phyloP scores from a whole-genome alignment of 2,797 vertebrate genomes.

The Danio choprae region DNA sequence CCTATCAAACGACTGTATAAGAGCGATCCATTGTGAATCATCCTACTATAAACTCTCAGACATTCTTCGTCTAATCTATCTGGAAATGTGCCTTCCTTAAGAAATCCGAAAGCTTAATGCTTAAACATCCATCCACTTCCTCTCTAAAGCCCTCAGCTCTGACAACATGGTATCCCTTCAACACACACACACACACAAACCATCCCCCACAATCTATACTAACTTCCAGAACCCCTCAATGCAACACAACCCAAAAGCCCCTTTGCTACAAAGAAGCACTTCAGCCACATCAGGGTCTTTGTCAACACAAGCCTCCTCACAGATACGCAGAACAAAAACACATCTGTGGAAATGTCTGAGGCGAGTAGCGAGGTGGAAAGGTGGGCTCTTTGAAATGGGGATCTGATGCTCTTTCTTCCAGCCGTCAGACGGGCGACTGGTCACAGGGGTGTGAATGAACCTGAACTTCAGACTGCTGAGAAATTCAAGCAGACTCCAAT shows the following conservation, averaged over 20 bases:
- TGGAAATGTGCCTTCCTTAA: constrained; percentile 37
- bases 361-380: constrained; percentile 3
- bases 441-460: constrained; percentile 22
- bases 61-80: constrained; percentile 43
- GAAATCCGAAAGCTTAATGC: constrained; percentile 35
- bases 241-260: constrained; percentile 15
- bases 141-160: constrained; percentile 55
- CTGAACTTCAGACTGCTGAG: constrained; percentile 32
- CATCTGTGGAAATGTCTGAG: constrained; percentile 47
- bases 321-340: constrained; percentile 49
- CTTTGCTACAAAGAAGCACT: constrained; percentile 53
- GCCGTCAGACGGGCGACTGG: constrained; percentile 17
- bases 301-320: constrained; percentile 33
- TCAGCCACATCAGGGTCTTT: constrained; percentile 36
- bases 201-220: constrained; percentile 17
- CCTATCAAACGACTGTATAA: constrained; percentile 11
- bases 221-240: constrained; percentile 39
- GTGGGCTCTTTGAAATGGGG: constrained; percentile 34
- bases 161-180: constrained; percentile 47
- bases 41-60: constrained; percentile 9
- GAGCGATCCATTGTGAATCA: neutral
- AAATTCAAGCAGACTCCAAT: constrained; percentile 1
- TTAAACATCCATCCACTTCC: constrained; percentile 61
- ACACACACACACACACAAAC: constrained; percentile 36
- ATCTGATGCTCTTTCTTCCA: constrained; percentile 36